These are phyloP conservation scores for Hypocryptadius cinnamomeus DNA, from an alignment of 2,113 vertebrate species.

Conservation along the genomic window DNA sequence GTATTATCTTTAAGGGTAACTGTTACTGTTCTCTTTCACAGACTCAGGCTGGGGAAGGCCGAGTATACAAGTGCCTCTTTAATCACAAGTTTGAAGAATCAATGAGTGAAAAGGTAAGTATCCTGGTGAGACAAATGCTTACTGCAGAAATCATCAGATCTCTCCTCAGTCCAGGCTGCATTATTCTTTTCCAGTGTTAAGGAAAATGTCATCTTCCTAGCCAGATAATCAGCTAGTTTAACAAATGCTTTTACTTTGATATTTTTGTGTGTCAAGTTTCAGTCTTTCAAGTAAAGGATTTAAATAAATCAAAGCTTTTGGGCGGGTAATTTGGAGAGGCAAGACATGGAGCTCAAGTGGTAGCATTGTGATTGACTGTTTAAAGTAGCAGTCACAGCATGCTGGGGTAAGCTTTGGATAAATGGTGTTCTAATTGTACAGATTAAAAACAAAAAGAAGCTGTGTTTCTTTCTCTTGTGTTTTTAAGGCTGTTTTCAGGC, in stretches of 20 bases:
- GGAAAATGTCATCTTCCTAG: not conserved
- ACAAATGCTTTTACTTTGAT: slow-evolving; percentile 3
- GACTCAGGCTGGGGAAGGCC: slow-evolving; percentile 91
- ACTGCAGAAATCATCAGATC: not conserved
- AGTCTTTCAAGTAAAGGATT: not conserved
- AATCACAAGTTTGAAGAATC: slow-evolving; percentile 98
- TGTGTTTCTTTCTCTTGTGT: not conserved
- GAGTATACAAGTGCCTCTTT: slow-evolving; percentile 97
- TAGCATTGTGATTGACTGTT: not conserved
- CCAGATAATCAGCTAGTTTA: not conserved
- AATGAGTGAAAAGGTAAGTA: slow-evolving; percentile 89
- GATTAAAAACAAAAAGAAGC: not conserved
- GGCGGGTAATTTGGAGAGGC: not conserved
- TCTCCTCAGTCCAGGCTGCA: not conserved
- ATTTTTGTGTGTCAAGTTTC: not conserved
- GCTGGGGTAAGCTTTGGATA: not conserved
- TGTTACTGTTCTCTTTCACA: slow-evolving; percentile 59
- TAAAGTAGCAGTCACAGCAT: not conserved
- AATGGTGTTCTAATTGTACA: not conserved
- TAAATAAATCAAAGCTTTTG: slow-evolving; percentile 8
- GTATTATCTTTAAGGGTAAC: not conserved
- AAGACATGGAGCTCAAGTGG: not conserved
- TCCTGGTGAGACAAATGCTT: not conserved
- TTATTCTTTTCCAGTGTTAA: not conserved
- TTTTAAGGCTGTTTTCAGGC: not conserved